Percentiles rank a stretch among this genome's conserved stretches.
Evolutionary conservation across 2,888 invertebrate species (phyloP).

Genomic region (Dynastes grantii): DNA sequence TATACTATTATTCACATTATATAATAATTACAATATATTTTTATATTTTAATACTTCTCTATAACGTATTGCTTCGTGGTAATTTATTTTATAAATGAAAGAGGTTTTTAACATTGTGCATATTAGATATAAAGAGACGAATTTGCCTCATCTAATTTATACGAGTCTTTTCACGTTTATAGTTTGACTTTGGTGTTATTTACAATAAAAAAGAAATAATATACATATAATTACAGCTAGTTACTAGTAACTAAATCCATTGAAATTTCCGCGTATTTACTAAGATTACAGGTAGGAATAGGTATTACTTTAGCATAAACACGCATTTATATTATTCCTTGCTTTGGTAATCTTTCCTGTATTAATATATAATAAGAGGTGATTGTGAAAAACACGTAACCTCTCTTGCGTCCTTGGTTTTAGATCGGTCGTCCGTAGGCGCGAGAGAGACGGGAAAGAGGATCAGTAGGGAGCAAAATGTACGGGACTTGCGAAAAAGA

Average conservation of each 20-base stretch:
- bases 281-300: slow-evolving; percentile 11
- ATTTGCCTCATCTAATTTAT: slow-evolving; percentile 24
- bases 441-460: no score
- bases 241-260: slow-evolving; percentile 10
- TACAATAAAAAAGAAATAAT: no score
- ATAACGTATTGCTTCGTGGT: slow-evolving; percentile 53
- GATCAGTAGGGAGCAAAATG: no score
- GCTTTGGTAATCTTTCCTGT: background rate
- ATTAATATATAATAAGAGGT: no score
- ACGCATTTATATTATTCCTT: slow-evolving; percentile 38
- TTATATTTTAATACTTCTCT: slow-evolving; percentile 51
- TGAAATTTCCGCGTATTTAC: background rate
- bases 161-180: slow-evolving; percentile 37
- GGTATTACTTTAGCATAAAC: slow-evolving; percentile 42
- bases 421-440: no score
- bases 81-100: slow-evolving; percentile 19
- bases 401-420: no score
- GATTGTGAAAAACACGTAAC: no score
- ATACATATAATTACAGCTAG: background rate
- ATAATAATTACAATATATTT: slow-evolving; percentile 54
- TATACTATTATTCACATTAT: slow-evolving; percentile 52
- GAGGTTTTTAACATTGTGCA: slow-evolving; percentile 3
- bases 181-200: slow-evolving; percentile 13
- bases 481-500: no score
- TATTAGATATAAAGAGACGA: slow-evolving; percentile 1